Percentiles rank a stretch among this genome's conserved stretches.
Conservation (phyloP, 2,888 invertebrate genomes). For the Trissoscelio sp. region DNA sequence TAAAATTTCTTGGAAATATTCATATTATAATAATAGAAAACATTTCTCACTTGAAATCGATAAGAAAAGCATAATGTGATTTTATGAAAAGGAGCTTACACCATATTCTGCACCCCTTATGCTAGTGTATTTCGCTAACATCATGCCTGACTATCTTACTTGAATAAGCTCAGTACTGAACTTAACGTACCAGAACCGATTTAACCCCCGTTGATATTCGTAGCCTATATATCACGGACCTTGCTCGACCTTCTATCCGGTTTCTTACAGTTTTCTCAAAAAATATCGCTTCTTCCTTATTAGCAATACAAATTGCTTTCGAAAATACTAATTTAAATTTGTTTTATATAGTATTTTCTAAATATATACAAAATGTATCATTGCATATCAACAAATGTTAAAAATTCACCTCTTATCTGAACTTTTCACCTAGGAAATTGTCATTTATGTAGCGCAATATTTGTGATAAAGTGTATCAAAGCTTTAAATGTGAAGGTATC, state of each 20-base stretch:
- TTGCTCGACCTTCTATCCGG: slow-evolving; percentile 34
- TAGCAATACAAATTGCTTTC: no score
- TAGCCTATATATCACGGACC: slow-evolving; percentile 46
- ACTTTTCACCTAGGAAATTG: neutral
- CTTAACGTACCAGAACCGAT: slow-evolving; percentile 57
- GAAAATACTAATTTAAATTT: no score
- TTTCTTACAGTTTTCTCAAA: slow-evolving; percentile 26
- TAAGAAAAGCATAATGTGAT: slow-evolving; percentile 28
- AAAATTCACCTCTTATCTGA: no score
- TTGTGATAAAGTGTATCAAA: slow-evolving; percentile 12
- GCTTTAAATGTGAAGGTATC: slow-evolving; percentile 11
- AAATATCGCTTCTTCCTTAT: no score
- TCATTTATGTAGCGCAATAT: slow-evolving; percentile 17
- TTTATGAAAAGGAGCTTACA: slow-evolving; percentile 30
- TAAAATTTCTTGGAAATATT: neutral
- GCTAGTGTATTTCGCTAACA: slow-evolving; percentile 40
- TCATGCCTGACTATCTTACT: slow-evolving; percentile 16
- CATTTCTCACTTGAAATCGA: slow-evolving; percentile 14
- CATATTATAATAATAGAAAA: neutral
- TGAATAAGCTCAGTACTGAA: slow-evolving; percentile 42
- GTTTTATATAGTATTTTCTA: no score
- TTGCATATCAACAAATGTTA: no score
- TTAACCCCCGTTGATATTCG: slow-evolving; percentile 43
- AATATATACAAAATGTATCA: no score
- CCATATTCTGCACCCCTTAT: slow-evolving; percentile 39